These are phyloP conservation scores for Pseudopodoces humilis DNA, from an alignment of 2,113 vertebrate species.

Conservation along the genomic window DNA sequence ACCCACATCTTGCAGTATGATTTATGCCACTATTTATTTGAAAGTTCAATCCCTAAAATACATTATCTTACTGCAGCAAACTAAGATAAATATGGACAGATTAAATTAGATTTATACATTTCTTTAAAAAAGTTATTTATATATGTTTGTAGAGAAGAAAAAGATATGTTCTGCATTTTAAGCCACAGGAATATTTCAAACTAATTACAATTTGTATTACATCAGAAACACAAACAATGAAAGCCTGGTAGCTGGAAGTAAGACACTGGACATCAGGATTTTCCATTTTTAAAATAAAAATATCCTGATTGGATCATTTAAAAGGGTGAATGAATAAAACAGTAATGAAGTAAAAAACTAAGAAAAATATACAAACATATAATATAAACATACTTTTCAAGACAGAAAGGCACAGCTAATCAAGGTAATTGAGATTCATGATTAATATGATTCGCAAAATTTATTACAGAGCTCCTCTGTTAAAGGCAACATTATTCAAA, in stretches of 20 bases:
- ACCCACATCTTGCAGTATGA: neutral
- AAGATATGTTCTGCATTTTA: neutral
- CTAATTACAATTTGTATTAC: neutral
- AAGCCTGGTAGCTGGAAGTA: neutral
- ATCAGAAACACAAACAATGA: constrained; percentile 14
- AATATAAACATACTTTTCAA: constrained; percentile 17
- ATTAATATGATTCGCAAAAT: constrained; percentile 64
- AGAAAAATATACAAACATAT: neutral
- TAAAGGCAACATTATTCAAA: constrained; percentile 57
- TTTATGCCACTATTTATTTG: neutral
- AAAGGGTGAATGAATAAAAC: neutral
- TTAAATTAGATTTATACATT: neutral
- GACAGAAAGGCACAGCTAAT: constrained; percentile 45
- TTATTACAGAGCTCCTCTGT: constrained; percentile 45
- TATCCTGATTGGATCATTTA: neutral
- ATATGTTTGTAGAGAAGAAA: neutral
- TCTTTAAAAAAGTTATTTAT: neutral
- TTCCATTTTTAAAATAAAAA: neutral
- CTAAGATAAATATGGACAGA: neutral
- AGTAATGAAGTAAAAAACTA: neutral
- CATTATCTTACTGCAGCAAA: neutral
- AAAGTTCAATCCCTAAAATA: constrained; percentile 26
- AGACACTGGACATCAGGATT: neutral
- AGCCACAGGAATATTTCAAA: neutral
- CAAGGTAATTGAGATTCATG: constrained; percentile 40